A percentile compares a stretch with the other conserved stretches of the same genome.
phyloP scores from a whole-genome alignment of 2,888 invertebrate species.

The Gymnosoma rotundatum region DNA sequence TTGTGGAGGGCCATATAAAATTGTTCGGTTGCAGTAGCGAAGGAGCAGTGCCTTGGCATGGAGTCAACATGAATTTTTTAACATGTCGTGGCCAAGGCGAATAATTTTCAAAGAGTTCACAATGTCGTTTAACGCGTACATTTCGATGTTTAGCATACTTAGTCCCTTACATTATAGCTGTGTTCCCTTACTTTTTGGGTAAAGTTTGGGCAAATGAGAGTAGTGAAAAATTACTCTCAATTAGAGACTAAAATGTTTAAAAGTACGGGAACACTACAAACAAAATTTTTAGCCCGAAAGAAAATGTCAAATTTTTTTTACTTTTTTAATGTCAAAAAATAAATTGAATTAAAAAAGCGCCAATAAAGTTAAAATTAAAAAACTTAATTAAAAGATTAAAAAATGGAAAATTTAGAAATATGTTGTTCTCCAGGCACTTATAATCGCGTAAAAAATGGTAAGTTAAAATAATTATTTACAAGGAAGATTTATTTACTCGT shows the following conservation, averaged over 20 bases:
- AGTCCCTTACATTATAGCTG: too few species aligned
- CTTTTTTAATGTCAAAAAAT: too few species aligned
- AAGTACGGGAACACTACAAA: background rate
- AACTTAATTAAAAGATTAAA: background rate
- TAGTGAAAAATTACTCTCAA: background rate
- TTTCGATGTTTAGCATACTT: too few species aligned
- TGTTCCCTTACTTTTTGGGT: background rate
- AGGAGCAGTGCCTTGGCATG: too few species aligned
- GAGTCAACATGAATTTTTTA: too few species aligned
- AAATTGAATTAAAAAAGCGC: too few species aligned
- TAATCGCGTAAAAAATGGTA: background rate
- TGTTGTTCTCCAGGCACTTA: background rate
- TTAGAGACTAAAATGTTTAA: background rate
- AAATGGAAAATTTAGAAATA: background rate
- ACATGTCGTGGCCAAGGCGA: too few species aligned
- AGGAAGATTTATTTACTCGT: background rate
- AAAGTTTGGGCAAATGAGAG: background rate
- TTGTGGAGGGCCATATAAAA: too few species aligned
- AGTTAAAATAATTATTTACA: background rate
- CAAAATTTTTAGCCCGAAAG: background rate
- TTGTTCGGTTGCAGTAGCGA: too few species aligned
- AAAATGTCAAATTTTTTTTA: background rate
- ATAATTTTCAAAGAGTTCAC: too few species aligned
- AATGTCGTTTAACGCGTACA: too few species aligned
- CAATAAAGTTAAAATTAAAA: too few species aligned